Base-by-base conservation (phyloP, 2,888 invertebrate species). In the Artemia sinica region DNA sequence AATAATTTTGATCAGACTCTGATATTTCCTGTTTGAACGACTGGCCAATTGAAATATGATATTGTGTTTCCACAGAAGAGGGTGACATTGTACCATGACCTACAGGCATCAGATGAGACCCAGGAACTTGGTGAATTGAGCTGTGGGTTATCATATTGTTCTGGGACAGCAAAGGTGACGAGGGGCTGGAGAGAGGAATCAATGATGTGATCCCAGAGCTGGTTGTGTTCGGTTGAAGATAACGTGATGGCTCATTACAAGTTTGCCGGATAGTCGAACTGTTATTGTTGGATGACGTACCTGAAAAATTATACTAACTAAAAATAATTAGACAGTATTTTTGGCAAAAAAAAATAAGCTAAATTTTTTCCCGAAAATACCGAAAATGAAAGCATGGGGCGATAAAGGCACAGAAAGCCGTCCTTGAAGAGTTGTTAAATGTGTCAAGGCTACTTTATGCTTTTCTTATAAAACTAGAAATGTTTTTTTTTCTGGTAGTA, bases 1-100 rank as follows among this genome's bases (percentile, higher is more conserved):
- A 58, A 58, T 58, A 58, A 18, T 28, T 28, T 18, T 58, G 63
- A 10, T 58, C 63, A 10, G 14, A n/a, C n/a, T 58, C 63, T 10
- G 63, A 58, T 28, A 58, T 58, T 28, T 58, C 63, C 10, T 58
- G 63, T 28, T 58, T 58, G 63, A 58, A 58, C 63, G 63, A 28
- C 11, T 58, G 63, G 14, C 63, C 63, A 58, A 58, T 58, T 9
- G 63, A 58, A 58, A 58, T 58, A 28, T 58, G 63, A 58, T 58
- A 58, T 8, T 58, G 63, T 8, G n/a, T 28, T 18, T 58, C 63
- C n/a, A 58, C 63, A 28, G 14, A 18, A 28, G 63, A 58, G 8
- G 63, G 63, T 9, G 63, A 58, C 12, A 58, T n/a, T 58, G 14
- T 28, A 41, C 41, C 6, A 41, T 41, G 41, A 58, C 63, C 63